A percentile compares a stretch with the other conserved stretches of the same genome.
Evolutionary conservation across 2,888 invertebrate genomes (phyloP).

Genomic region (Tholera decimalis): DNA sequence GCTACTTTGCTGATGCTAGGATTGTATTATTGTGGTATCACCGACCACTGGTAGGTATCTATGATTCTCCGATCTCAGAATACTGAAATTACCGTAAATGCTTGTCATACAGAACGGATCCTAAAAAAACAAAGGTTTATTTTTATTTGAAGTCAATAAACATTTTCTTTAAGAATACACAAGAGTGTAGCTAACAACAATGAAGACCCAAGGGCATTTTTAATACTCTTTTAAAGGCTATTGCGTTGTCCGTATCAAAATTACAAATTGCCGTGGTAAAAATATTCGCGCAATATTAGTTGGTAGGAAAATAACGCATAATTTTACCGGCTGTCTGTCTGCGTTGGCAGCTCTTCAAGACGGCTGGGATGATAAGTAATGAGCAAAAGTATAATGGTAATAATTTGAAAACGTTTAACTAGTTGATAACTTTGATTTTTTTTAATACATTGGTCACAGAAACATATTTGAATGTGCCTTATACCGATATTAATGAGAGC

Average conservation of each 20-base stretch:
- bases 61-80: too few relatives aligned
- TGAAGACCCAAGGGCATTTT: not conserved
- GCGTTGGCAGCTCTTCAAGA: conserved; percentile 54
- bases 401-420: conserved; percentile 18
- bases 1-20: too few relatives aligned
- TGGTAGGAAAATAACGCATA: conserved; percentile 16
- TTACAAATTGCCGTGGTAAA: conserved; percentile 4
- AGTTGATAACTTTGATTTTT: not conserved
- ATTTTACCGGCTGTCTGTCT: conserved; percentile 16
- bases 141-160: not conserved
- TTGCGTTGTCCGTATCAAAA: not conserved
- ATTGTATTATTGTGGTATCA: too few relatives aligned
- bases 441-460: too few relatives aligned
- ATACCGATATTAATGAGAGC: too few relatives aligned
- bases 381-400: conserved; percentile 1
- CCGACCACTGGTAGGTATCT: too few relatives aligned
- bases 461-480: too few relatives aligned
- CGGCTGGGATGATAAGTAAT: conserved; percentile 10
- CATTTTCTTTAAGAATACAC: not conserved
- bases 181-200: not conserved
- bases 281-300: conserved; percentile 16
- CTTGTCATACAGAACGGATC: not conserved
- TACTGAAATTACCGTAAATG: not conserved
- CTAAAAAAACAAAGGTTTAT: not conserved
- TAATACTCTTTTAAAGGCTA: not conserved